Percentiles rank a stretch among this genome's conserved stretches.
Conservation (phyloP, 2,797 vertebrate species). For the Peromyscus nudipes region DNA sequence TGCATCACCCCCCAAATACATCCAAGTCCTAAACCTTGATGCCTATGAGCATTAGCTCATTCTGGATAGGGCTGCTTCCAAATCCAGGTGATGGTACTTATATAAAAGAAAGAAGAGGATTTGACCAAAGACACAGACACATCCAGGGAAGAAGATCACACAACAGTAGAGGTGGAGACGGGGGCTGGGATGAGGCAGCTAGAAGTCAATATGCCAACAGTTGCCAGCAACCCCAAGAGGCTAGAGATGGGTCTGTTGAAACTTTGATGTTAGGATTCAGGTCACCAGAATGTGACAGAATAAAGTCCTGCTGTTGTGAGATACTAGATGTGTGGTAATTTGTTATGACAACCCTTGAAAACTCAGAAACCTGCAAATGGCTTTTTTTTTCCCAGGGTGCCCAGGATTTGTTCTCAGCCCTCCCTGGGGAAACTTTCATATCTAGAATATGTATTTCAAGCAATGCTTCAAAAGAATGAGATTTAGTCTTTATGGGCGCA, state of each 20-base stretch:
- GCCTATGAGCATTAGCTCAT: neutral
- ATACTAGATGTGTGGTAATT: neutral
- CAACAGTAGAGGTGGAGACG: neutral
- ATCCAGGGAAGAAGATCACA: neutral
- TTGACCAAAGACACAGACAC: neutral
- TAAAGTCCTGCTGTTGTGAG: neutral
- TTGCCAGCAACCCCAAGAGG: neutral
- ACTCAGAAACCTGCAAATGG: neutral
- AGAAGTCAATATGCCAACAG: neutral
- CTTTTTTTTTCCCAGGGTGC: neutral
- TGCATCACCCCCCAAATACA: neutral
- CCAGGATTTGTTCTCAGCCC: constrained; percentile 6
- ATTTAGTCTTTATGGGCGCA: neutral
- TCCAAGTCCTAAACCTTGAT: neutral
- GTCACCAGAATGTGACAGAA: neutral
- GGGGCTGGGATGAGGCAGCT: neutral
- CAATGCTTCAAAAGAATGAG: constrained; percentile 20
- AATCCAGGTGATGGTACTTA: neutral
- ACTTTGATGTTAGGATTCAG: neutral
- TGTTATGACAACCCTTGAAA: neutral
- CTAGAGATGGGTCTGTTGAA: neutral
- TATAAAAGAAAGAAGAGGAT: constrained; percentile 8
- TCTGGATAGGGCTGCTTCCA: neutral
- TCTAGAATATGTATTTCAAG: neutral
- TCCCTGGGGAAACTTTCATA: constrained; percentile 31